Evolutionary conservation across 30 jellyfish, hydroid and myxozoan genomes (phyloP).

Genomic region (Aurelia aurita): DNA sequence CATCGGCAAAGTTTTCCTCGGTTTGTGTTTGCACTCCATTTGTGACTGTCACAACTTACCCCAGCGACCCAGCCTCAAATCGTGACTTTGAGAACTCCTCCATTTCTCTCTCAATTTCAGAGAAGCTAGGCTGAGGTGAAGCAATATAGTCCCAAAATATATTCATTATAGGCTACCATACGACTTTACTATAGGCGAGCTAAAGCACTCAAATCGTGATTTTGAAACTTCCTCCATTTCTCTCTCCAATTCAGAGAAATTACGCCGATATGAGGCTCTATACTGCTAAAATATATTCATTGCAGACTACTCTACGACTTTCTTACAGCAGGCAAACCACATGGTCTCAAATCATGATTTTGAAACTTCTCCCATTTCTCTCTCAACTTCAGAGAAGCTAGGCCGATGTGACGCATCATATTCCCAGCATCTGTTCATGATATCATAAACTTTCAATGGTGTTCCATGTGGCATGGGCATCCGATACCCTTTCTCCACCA

Average conservation of each 20-base stretch:
- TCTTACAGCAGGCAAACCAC: too few species aligned
- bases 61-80: too few species aligned
- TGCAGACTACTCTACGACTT: too few species aligned
- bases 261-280: constrained; percentile 61
- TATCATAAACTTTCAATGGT: constrained; percentile 63
- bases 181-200: too few species aligned
- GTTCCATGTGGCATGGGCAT: constrained; percentile 93
- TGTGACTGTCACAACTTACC: too few species aligned
- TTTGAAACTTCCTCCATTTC: neutral
- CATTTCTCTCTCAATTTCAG: constrained; percentile 54
- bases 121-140: constrained; percentile 60
- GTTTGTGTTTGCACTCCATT: too few species aligned
- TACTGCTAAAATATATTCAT: constrained; percentile 84
- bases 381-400: constrained; percentile 61
- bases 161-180: constrained; percentile 82
- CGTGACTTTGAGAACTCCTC: too few species aligned
- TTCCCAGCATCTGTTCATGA: constrained; percentile 92
- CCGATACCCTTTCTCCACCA: constrained; percentile 84
- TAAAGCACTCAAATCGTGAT: too few species aligned
- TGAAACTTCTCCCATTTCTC: neutral
- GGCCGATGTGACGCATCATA: constrained; percentile 66
- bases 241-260: constrained; percentile 63
- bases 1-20: too few species aligned
- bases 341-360: too few species aligned
- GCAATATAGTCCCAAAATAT: constrained; percentile 80